Evolutionary conservation across 2,113 vertebrate genomes (phyloP), one percentile per base, ranked within the genome.

Genomic region (Pelecanoides urinatrix): DNA sequence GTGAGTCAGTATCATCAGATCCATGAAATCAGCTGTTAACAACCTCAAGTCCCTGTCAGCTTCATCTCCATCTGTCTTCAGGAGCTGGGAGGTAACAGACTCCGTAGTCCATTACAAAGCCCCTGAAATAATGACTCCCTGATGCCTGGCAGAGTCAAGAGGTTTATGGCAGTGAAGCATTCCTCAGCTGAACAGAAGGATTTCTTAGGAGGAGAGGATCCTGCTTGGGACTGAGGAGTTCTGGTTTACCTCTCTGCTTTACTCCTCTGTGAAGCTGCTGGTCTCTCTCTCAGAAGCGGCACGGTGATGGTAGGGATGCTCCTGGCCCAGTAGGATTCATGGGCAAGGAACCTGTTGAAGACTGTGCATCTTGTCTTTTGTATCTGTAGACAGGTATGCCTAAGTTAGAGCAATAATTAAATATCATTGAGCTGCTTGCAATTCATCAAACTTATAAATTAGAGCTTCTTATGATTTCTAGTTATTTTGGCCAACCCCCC

Each of bases 301-400:
- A 0, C 0, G 14, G 50, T 0, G 9, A 10, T 22, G 55, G 6
- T 27, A 13, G 42, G 42, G 77, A 47, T 25, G 0, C n/a, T 49
- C 27, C 36, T 25, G 22, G 27, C 30, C 59, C 47, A 4, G 38
- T 3, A 45, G 38, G 47, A 67, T 83, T 89, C 56, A 30, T 10
- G 61, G 84, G 44, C 61, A 44, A 47, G 34, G 40, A 81, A 18
- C 12, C 10, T 36, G n/a, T 25, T 71, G 50, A 68, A 55, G 86
- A 45, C 38, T 10, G 13, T 47, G 16, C 32, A 16, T 61, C 81
- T 92, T 75, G 23, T 66, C 45, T 67, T 78, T 79, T 55, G 29
- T 42, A 40, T 38, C 56, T 68, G 30, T 10, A 44, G 72, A 20
- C 21, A 74, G 55, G 17, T 18, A 23, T 11, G 47, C 9, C 75